These are phyloP conservation scores for Neomonachus schauinslandi DNA, from an alignment of 2,113 vertebrate genomes.

Conservation along the genomic window DNA sequence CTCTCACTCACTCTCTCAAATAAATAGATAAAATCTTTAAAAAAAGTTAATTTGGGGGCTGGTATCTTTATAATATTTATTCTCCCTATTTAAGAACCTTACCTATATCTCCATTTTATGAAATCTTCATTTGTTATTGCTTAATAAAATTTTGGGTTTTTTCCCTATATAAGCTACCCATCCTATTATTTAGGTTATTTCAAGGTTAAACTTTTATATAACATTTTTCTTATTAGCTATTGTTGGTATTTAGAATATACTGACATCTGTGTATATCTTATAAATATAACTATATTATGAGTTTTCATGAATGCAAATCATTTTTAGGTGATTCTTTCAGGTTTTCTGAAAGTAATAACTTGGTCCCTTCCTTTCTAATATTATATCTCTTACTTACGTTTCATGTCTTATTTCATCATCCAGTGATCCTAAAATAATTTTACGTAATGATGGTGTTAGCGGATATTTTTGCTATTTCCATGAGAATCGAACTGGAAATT, in stretches of 20 bases:
- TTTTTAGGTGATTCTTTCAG: slow-evolving; percentile 17
- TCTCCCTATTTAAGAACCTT: not conserved
- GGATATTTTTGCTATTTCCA: slow-evolving; percentile 35
- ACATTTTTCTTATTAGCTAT: not conserved
- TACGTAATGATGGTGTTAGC: not conserved
- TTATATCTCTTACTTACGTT: not conserved
- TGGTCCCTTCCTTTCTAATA: slow-evolving; percentile 29
- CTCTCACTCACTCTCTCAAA: no score
- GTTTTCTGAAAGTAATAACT: not conserved
- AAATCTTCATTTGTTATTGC: slow-evolving; percentile 12
- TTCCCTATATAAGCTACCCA: not conserved
- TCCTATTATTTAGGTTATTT: slow-evolving; percentile 39
- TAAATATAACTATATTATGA: not conserved
- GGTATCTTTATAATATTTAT: not conserved
- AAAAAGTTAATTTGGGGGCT: slow-evolving; percentile 28
- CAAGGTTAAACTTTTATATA: slow-evolving; percentile 22
- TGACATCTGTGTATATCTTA: not conserved
- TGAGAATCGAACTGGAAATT: slow-evolving; percentile 32
- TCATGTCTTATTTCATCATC: not conserved
- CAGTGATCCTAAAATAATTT: not conserved
- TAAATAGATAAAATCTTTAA: not conserved
- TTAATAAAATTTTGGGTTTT: not conserved
- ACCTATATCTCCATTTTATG: not conserved
- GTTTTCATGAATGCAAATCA: not conserved
- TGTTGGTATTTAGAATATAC: not conserved